Conservation (phyloP, 2,113 vertebrate genomes). For the Petaurus breviceps region DNA sequence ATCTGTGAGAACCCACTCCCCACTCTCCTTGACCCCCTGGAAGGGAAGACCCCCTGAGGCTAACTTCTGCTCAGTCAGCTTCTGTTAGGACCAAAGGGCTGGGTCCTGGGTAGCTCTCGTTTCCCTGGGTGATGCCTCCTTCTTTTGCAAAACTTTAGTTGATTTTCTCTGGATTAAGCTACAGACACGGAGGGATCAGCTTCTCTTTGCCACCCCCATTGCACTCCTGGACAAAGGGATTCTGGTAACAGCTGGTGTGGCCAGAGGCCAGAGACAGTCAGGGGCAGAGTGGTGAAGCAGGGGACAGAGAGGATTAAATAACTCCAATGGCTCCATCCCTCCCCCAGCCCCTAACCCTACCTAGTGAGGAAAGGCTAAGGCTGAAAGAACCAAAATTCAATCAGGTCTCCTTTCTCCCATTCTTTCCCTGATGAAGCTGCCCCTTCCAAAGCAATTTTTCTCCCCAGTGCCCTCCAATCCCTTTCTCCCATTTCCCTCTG, state of each 20-base stretch:
- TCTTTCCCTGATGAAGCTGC: background rate
- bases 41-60: background rate
- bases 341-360: background rate
- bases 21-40: background rate
- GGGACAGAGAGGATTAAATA: conserved; percentile 11
- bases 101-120: conserved; percentile 7
- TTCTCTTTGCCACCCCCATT: conserved; percentile 69
- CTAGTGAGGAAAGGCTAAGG: conserved; percentile 2
- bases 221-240: conserved; percentile 78
- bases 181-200: conserved; percentile 71
- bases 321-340: accelerated
- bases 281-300: background rate
- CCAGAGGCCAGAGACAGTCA: conserved; percentile 18
- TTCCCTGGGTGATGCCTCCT: conserved; percentile 75
- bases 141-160: conserved; percentile 76
- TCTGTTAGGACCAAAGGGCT: background rate
- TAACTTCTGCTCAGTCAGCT: background rate
- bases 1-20: background rate
- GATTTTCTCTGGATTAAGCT: conserved; percentile 78
- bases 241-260: conserved; percentile 83
- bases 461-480: background rate
- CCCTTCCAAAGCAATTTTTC: background rate
- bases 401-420: background rate
- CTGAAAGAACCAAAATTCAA: background rate
- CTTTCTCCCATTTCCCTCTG: background rate